A percentile compares a stretch with the other conserved stretches of the same genome.
These are phyloP conservation scores for Baryphthengus martii DNA, from an alignment of 2,113 vertebrate genomes.

Conservation along the genomic window DNA sequence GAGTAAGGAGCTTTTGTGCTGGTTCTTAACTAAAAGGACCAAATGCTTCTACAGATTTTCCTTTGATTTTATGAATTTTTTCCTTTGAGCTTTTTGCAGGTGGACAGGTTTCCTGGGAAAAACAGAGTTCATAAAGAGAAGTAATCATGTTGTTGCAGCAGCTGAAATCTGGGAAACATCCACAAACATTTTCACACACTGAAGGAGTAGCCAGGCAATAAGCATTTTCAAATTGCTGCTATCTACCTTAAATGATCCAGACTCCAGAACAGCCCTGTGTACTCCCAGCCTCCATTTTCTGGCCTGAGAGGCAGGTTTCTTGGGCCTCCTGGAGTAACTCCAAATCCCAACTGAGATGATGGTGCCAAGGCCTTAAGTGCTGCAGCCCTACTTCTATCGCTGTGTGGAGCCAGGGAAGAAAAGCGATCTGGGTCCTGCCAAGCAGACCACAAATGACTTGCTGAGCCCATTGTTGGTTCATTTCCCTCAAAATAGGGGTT, in stretches of 20 bases:
- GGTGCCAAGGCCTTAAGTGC: conserved; percentile 58
- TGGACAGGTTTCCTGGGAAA: neutral
- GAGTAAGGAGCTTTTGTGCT: neutral
- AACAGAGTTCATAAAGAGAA: neutral
- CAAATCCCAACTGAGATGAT: neutral
- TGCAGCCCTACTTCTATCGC: neutral
- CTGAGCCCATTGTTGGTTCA: neutral
- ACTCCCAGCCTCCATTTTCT: conserved; percentile 33
- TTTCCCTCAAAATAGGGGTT: neutral
- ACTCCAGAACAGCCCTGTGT: neutral
- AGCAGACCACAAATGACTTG: neutral
- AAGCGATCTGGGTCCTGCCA: neutral
- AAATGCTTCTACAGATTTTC: neutral
- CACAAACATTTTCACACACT: neutral
- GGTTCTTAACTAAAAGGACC: neutral
- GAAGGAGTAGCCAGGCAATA: conserved; percentile 6
- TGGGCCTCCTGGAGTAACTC: conserved; percentile 34
- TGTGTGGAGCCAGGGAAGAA: neutral
- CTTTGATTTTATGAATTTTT: neutral
- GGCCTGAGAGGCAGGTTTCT: conserved; percentile 8
- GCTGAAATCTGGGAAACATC: neutral
- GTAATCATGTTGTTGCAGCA: neutral
- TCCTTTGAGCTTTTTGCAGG: neutral
- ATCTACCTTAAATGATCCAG: conserved; percentile 53
- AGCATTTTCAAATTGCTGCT: neutral